phyloP scores from a whole-genome alignment of 1,140 invertebrate species.

The Tetragnatha versicolor region DNA sequence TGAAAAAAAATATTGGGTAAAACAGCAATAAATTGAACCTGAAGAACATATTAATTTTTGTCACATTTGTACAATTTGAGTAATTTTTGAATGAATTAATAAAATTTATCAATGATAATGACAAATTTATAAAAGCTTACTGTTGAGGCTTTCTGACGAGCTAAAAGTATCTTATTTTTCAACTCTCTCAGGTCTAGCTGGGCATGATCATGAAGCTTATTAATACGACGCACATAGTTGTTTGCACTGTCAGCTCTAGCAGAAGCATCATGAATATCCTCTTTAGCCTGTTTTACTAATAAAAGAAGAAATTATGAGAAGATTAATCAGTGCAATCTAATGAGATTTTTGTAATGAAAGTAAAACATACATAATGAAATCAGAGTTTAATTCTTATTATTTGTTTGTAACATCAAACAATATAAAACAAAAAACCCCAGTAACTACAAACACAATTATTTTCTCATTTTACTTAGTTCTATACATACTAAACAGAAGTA shows the following conservation, averaged over 20 bases:
- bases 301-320: constrained; percentile 66
- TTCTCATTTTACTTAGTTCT: too few species aligned
- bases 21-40: neutral
- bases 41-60: neutral
- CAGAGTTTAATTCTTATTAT: neutral
- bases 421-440: neutral
- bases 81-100: too few species aligned
- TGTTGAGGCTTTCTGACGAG: constrained; percentile 80
- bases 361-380: neutral
- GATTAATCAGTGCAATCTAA: too few species aligned
- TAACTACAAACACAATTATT: too few species aligned
- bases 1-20: too few species aligned
- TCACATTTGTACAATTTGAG: too few species aligned
- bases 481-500: too few species aligned
- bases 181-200: constrained; percentile 72
- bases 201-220: constrained; percentile 63
- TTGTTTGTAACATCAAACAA: neutral
- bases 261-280: constrained; percentile 58
- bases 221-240: constrained; percentile 54
- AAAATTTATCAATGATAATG: too few species aligned
- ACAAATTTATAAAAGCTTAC: constrained; percentile 70
- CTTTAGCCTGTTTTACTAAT: constrained; percentile 66
- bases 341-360: too few species aligned
- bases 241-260: constrained; percentile 56
- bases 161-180: constrained; percentile 76